Evolutionary conservation across 2,797 vertebrate species (phyloP), one percentile per base, ranked within the genome.

Genomic region (Phylloscopus collybita): DNA sequence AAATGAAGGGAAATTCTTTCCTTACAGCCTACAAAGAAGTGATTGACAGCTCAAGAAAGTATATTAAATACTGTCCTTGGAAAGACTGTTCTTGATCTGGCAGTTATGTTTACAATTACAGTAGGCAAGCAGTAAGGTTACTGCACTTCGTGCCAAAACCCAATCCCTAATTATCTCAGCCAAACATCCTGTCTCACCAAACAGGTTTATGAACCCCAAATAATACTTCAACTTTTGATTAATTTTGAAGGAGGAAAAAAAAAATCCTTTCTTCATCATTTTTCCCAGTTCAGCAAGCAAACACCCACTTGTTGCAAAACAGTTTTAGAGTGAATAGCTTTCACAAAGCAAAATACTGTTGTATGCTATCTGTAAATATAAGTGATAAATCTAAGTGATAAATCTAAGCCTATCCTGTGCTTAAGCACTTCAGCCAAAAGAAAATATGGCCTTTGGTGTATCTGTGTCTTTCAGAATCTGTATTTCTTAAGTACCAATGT

Each of bases 381-480:
- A 86, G 47, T 60, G 79, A 73, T 72, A 94, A 59, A 89, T 59
- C 88, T 79, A 49, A 86, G 47, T 45, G 74, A 75, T 71, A 94
- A 95, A 88, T 92, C 61, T 90, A 82, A 93, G 49, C 51, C 53
- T 95, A 86, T 70, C 38, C 73, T 65, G 38, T 80, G 85, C 57
- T 64, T 93, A 87, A 95, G 82, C 50, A 83, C 34, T 87, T 72
- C 6, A 20, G 53, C 50, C 83, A 72, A 62, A 92, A 92, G n/a
- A 76, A 95, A 93, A 88, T 36, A 94, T 16, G 49, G 67, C 83
- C 86, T 84, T 90, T 88, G 88, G 79, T 56, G 50, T 73, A 87
- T 82, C 86, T 88, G 51, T 94, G 25, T 74, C 71, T 87, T 94
- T 91, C 86, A 85, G 62, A 95, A 89, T 90, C 90, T 83, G n/a